Evolutionary conservation across 2,797 vertebrate genomes (phyloP).

Genomic region (Microcaecilia unicolor): DNA sequence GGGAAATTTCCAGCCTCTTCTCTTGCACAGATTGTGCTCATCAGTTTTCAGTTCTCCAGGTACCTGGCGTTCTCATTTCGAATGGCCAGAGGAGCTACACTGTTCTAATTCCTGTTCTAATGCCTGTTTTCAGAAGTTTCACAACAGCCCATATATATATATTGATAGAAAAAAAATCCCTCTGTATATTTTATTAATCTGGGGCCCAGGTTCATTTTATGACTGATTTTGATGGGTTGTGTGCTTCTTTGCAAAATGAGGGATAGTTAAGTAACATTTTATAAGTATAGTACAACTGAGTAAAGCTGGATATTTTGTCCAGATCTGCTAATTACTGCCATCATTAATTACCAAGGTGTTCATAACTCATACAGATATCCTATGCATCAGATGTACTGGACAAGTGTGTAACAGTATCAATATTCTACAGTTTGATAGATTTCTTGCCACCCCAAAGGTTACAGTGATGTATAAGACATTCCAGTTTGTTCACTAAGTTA

Average conservation of each 20-base stretch:
- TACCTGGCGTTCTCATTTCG: constrained; percentile 71
- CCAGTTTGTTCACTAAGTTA: too few species aligned
- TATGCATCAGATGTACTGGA: too few species aligned
- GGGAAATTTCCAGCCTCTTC: constrained; percentile 69
- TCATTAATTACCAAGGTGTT: too few species aligned
- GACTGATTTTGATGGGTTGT: constrained; percentile 53
- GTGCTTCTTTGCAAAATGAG: too few species aligned
- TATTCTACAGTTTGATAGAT: too few species aligned
- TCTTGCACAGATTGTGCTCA: constrained; percentile 71
- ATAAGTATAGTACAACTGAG: constrained; percentile 51
- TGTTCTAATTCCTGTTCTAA: constrained; percentile 70
- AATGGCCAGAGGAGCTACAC: constrained; percentile 69
- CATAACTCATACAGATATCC: too few species aligned
- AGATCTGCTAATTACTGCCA: too few species aligned
- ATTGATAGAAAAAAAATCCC: constrained; percentile 52
- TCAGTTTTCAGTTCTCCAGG: constrained; percentile 69
- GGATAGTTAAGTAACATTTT: too few species aligned
- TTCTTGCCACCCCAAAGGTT: too few species aligned
- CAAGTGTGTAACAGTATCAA: too few species aligned
- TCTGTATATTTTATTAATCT: constrained; percentile 68
- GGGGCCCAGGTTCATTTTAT: constrained; percentile 54
- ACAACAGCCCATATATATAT: constrained; percentile 54
- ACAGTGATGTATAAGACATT: too few species aligned
- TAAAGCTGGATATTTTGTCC: constrained; percentile 39
- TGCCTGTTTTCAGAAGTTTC: constrained; percentile 56